Percentiles rank a stretch among this genome's conserved stretches.
Conservation (phyloP, 2,797 vertebrate genomes). For the Rhodeus uyekii region DNA sequence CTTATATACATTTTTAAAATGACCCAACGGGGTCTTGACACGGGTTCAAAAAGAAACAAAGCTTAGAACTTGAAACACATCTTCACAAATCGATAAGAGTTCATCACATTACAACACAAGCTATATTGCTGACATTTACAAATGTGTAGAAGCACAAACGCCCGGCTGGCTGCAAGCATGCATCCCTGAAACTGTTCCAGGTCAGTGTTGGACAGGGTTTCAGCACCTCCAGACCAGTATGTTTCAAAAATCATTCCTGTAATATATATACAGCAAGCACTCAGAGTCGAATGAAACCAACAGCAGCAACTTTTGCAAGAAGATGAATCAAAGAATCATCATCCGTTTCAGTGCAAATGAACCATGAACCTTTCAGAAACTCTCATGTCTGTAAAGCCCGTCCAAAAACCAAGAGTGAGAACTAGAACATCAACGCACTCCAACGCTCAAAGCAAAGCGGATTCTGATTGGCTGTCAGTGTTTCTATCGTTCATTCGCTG, state of each 20-base stretch:
- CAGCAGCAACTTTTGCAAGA: conserved; percentile 39
- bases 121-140: conserved; percentile 54
- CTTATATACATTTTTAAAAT: conserved; percentile 22
- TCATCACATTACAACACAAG: conserved; percentile 53
- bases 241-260: background rate
- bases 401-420: background rate
- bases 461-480: background rate
- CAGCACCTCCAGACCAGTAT: conserved; percentile 21
- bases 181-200: conserved; percentile 50
- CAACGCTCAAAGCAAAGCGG: background rate
- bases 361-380: conserved; percentile 63
- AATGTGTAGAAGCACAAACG: conserved; percentile 43
- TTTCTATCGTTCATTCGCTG: background rate
- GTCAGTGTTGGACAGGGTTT: conserved; percentile 14
- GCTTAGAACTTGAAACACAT: conserved; percentile 18
- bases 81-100: conserved; percentile 44
- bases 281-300: conserved; percentile 28
- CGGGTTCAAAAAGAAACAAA: conserved; percentile 12
- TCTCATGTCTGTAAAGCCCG: background rate
- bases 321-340: conserved; percentile 69
- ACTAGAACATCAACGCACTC: background rate
- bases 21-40: conserved; percentile 20
- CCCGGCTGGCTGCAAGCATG: conserved; percentile 47
- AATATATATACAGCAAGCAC: conserved; percentile 43
- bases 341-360: conserved; percentile 74